phyloP scores from a whole-genome alignment of 2,113 vertebrate species.

The Tringa solitaria region DNA sequence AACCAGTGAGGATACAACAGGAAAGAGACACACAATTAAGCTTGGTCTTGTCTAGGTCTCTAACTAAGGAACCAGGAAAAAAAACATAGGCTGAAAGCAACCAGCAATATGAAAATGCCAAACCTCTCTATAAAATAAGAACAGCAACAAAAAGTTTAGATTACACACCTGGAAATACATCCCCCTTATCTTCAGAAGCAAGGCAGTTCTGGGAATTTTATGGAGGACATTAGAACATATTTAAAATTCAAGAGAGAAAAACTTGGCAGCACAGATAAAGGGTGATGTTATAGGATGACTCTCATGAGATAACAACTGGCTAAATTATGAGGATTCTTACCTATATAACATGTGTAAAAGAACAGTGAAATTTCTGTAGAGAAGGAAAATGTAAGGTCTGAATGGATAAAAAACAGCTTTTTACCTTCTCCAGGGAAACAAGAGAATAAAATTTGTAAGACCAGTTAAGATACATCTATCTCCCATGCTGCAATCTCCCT shows the following conservation, averaged over 20 bases:
- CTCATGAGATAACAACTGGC: neutral
- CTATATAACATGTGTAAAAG: neutral
- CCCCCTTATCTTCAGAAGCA: neutral
- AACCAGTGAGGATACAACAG: neutral
- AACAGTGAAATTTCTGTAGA: neutral
- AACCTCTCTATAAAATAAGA: neutral
- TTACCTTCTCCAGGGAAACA: neutral
- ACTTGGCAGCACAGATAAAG: neutral
- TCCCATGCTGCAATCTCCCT: neutral
- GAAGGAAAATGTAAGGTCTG: neutral
- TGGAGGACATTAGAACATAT: neutral
- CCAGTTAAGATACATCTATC: neutral
- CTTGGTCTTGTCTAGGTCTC: neutral
- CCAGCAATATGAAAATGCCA: neutral
- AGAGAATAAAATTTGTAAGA: neutral
- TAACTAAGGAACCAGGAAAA: neutral
- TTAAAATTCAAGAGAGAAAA: slow-evolving; percentile 13
- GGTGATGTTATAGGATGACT: neutral
- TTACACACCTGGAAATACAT: neutral
- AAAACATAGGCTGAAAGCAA: neutral
- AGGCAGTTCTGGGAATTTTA: neutral
- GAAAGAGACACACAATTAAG: accelerated
- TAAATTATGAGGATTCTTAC: slow-evolving; percentile 8
- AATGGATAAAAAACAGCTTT: neutral
- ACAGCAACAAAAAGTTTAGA: neutral